Percentiles rank a stretch among this genome's conserved stretches.
Conservation (phyloP, 2,888 invertebrate species). For the Ichneumoninae sp. region DNA sequence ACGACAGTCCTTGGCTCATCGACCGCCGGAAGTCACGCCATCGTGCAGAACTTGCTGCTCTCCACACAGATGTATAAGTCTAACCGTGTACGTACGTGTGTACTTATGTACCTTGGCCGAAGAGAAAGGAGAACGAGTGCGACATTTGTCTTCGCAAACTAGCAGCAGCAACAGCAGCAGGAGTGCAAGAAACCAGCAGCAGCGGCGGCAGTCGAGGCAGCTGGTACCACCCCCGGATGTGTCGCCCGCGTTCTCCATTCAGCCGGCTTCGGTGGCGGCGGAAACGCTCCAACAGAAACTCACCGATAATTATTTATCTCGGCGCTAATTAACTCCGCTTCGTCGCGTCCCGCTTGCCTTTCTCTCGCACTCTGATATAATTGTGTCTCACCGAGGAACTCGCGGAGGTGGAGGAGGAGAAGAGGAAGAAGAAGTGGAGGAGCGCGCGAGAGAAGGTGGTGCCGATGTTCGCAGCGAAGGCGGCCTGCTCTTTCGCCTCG, state of each 20-base stretch:
- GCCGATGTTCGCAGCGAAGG: slow-evolving; percentile 27
- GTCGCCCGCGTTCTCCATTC: slow-evolving; percentile 68
- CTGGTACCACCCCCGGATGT: slow-evolving; percentile 77
- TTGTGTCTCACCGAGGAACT: slow-evolving; percentile 36
- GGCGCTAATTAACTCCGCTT: slow-evolving; percentile 74
- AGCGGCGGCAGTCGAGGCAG: slow-evolving; percentile 62
- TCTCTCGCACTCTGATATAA: slow-evolving; percentile 57
- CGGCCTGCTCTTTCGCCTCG: slow-evolving; percentile 24
- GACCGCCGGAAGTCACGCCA: slow-evolving; percentile 24
- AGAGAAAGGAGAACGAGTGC: slow-evolving; percentile 61
- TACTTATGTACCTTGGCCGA: slow-evolving; percentile 43
- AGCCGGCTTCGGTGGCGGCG: slow-evolving; percentile 63
- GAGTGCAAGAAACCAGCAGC: slow-evolving; percentile 45
- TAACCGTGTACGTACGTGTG: slow-evolving; percentile 14
- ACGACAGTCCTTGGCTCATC: not conserved
- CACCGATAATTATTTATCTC: slow-evolving; percentile 70
- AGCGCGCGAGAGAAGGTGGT: slow-evolving; percentile 32
- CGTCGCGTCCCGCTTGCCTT: slow-evolving; percentile 72
- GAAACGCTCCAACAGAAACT: slow-evolving; percentile 49
- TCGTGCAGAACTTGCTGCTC: slow-evolving; percentile 26
- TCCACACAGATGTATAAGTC: not conserved
- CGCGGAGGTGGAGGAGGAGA: slow-evolving; percentile 7
- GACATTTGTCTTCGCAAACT: slow-evolving; percentile 64
- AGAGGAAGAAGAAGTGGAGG: slow-evolving; percentile 25
- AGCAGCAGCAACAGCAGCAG: slow-evolving; percentile 49